These are phyloP conservation scores for Pollenia amentaria DNA, from an alignment of 2,888 invertebrate species.

Conservation along the genomic window DNA sequence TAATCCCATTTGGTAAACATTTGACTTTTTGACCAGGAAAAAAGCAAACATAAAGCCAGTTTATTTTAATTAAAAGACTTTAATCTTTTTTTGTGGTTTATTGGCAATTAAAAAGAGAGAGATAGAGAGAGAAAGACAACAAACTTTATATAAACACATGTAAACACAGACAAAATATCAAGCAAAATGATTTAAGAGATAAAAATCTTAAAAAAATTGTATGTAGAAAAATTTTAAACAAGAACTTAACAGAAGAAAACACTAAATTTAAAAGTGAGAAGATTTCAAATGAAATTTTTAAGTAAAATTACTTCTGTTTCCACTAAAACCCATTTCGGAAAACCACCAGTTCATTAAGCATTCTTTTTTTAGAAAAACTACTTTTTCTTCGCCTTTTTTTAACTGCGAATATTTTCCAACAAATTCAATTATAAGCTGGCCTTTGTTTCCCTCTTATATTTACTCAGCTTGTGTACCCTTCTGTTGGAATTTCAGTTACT, in stretches of 20 bases:
- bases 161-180: background rate
- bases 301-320: background rate
- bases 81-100: conserved; percentile 12
- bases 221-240: background rate
- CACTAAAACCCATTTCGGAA: no score
- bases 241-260: background rate
- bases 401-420: conserved; percentile 1
- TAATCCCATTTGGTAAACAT: conserved; percentile 11
- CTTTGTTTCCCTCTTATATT: background rate
- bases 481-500: conserved; percentile 48
- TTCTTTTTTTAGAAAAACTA: background rate
- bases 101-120: background rate
- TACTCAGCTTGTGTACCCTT: conserved; percentile 27
- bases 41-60: background rate
- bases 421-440: conserved; percentile 16
- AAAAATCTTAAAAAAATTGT: background rate
- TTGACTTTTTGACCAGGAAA: conserved; percentile 2
- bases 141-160: no score
- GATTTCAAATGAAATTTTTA: background rate
- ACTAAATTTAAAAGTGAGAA: background rate
- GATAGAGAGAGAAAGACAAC: background rate
- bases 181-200: background rate
- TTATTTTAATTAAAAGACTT: conserved; percentile 8
- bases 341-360: conserved; percentile 19
- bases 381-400: background rate